phyloP scores from a whole-genome alignment of 2,888 invertebrate genomes.

The Venusia cambrica region DNA sequence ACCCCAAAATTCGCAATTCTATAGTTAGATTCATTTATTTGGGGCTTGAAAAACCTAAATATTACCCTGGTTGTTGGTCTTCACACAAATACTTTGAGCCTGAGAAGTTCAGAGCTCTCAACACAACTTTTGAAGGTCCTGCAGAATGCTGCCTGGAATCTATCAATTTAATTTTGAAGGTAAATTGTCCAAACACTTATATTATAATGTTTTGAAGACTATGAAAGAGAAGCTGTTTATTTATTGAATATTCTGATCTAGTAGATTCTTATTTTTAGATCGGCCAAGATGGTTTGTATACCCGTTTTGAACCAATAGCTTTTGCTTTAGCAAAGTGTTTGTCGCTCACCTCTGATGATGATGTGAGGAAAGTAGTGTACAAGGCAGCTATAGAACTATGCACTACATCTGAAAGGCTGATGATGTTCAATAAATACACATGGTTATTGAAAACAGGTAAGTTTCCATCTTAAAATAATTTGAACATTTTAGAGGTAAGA shows the following conservation, averaged over 20 bases:
- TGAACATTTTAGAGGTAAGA: no score
- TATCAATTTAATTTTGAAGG: constrained; percentile 59
- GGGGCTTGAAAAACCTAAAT: constrained; percentile 75
- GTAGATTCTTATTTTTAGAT: constrained; percentile 47
- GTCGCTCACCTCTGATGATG: constrained; percentile 43
- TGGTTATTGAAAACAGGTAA: constrained; percentile 73
- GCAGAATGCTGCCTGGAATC: constrained; percentile 47
- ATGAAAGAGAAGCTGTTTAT: no score
- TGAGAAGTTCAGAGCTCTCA: constrained; percentile 61
- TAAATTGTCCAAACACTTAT: constrained; percentile 31
- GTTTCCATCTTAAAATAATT: constrained; percentile 6
- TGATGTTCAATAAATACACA: constrained; percentile 82
- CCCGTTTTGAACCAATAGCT: constrained; percentile 80
- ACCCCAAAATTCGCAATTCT: constrained; percentile 56
- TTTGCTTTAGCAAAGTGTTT: constrained; percentile 84
- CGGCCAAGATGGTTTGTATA: constrained; percentile 71
- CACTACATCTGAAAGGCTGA: constrained; percentile 82
- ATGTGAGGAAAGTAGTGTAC: constrained; percentile 77
- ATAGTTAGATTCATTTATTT: constrained; percentile 75
- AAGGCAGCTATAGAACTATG: constrained; percentile 77
- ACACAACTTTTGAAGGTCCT: constrained; percentile 37
- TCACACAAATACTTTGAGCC: constrained; percentile 71
- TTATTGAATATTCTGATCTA: no score
- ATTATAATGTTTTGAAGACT: no score
- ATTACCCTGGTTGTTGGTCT: constrained; percentile 80